Base-by-base conservation (phyloP, 1,140 invertebrate genomes). In the Rhagoletis pomonella region DNA sequence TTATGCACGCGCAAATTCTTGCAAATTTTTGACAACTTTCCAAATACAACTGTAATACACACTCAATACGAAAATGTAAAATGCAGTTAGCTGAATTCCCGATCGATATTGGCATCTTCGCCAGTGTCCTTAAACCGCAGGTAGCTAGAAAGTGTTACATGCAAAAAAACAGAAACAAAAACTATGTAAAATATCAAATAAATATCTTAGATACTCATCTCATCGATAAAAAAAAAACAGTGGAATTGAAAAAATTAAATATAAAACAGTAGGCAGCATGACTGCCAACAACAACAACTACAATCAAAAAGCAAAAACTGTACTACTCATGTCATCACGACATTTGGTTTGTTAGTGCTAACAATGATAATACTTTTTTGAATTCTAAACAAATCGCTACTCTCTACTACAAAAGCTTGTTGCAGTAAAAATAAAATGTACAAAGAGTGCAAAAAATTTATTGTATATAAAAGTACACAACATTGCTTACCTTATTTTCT, bases 71-170 rank as follows among this genome's bases (percentile, higher is more conserved):
- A 85, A 55, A 39, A 55, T 12, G 12, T n/a, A 19, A 29, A 87
- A 87, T 81, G 73, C 73, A 91, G 92, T 90, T 91, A 90, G 92
- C 91, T 88, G 91, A 93, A 89, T 92, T 92, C 89, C 92, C 92
- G 88, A 92, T 93, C 89, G 91, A 93, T 92, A 89, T 93, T 89
- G 92, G 92, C 65, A 92, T 93, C 88, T 92, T 93, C 89, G 91
- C 92, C 87, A 90, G 90, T 89, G 90, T 93, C 86, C 90, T 93
- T 60, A 92, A 93, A 89, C 90, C 92, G 58, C 92, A 93, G 92
- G 92, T 93, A 93, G 90, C 89, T 89, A 88, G 84, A 81, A 85
- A 86, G 59, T 62, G 86, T 87, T 87, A 62, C 87, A 58, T 69
- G 50, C 85, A 87, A 88, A 88, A 85, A 87, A 29, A 73, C 17